phyloP scores from a whole-genome alignment of 2,888 invertebrate genomes.

The Machimus atricapillus region DNA sequence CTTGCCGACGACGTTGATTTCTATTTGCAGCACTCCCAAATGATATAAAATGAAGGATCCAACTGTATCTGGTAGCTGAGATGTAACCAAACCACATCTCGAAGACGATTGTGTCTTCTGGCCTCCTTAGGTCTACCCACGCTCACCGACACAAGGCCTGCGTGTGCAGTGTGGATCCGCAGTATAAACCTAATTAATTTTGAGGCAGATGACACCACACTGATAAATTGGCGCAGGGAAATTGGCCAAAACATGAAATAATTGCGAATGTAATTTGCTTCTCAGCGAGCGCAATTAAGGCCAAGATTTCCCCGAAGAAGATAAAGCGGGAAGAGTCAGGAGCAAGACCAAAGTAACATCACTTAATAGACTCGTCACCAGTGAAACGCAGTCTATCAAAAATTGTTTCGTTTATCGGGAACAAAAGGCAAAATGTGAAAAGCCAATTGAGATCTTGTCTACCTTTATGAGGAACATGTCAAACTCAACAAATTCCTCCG shows the following conservation, averaged over 20 bases:
- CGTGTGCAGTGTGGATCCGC: neutral
- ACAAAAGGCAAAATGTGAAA: neutral
- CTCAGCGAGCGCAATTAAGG: neutral
- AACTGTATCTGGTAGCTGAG: constrained; percentile 21
- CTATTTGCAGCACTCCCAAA: constrained; percentile 7
- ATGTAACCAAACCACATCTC: constrained; percentile 34
- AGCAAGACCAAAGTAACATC: neutral
- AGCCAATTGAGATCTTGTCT: neutral
- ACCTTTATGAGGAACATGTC: neutral
- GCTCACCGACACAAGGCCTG: neutral
- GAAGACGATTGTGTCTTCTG: constrained; percentile 4
- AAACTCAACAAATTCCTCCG: neutral
- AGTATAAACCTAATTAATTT: constrained; percentile 54
- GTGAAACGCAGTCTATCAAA: neutral
- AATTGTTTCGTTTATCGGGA: neutral
- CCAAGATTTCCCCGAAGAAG: constrained; percentile 4
- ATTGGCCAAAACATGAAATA: constrained; percentile 64
- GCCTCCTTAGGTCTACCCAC: neutral
- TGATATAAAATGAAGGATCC: neutral
- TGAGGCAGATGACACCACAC: constrained; percentile 63
- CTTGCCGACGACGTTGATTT: constrained; percentile 4
- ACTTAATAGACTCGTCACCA: neutral
- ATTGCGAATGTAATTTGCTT: constrained; percentile 64
- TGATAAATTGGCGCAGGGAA: constrained; percentile 63
- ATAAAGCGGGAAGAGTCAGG: neutral